Evolutionary conservation across 1,140 invertebrate genomes (phyloP).

Genomic region (Brachystomella parvula): DNA sequence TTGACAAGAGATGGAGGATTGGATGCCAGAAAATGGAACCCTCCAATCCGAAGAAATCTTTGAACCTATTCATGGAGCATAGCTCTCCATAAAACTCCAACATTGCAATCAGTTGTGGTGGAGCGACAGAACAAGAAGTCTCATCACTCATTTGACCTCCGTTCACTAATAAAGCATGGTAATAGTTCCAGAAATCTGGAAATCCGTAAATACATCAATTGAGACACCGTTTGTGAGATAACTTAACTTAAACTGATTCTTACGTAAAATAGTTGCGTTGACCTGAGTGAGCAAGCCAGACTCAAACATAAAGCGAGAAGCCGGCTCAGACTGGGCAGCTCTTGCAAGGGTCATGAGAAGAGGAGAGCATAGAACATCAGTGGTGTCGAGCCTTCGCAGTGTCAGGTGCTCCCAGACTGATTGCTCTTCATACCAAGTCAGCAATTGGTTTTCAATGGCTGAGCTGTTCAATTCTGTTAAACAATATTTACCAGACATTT

Average conservation of each 20-base stretch:
- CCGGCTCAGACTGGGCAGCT: slow-evolving; percentile 27
- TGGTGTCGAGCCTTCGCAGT: neutral
- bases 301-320: slow-evolving; percentile 20
- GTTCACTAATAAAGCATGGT: slow-evolving; percentile 10
- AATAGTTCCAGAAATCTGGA: slow-evolving; percentile 31
- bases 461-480: neutral
- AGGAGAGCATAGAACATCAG: neutral
- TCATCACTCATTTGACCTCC: slow-evolving; percentile 2
- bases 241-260: neutral
- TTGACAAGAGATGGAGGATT: slow-evolving; percentile 63
- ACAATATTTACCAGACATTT: too few species aligned
- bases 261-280: slow-evolving; percentile 30
- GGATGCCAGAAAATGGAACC: slow-evolving; percentile 76
- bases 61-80: slow-evolving; percentile 67
- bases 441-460: slow-evolving; percentile 12
- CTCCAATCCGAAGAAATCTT: slow-evolving; percentile 76
- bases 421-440: slow-evolving; percentile 23
- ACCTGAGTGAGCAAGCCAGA: slow-evolving; percentile 26
- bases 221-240: neutral
- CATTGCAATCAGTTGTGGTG: slow-evolving; percentile 44
- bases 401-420: slow-evolving; percentile 24
- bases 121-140: slow-evolving; percentile 12
- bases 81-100: slow-evolving; percentile 72
- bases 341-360: slow-evolving; percentile 33
- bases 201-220: slow-evolving; percentile 9